Conservation (phyloP, 2,797 vertebrate species). For the Fringilla coelebs region DNA sequence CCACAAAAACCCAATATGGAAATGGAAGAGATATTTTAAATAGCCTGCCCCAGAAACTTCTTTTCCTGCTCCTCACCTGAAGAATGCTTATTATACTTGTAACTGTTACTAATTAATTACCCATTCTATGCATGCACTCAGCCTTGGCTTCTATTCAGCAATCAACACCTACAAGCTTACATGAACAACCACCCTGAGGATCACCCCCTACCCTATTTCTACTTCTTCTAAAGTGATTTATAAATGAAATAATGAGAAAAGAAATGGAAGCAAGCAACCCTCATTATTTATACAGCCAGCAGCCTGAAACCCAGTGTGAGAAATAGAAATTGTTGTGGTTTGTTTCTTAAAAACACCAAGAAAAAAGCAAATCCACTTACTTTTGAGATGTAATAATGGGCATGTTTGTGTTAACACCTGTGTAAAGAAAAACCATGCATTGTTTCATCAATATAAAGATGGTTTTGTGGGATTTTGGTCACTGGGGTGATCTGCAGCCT, state of each 20-base stretch:
- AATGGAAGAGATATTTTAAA: not conserved
- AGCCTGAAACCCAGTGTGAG: not conserved
- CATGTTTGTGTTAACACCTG: conserved; percentile 68
- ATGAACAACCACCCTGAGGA: not conserved
- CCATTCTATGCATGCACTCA: not conserved
- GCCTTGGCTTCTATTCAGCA: not conserved
- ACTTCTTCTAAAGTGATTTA: not conserved
- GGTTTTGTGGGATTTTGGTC: not conserved
- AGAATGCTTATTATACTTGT: not conserved
- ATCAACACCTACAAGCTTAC: not conserved
- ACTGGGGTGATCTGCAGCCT: not conserved
- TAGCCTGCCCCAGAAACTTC: not conserved
- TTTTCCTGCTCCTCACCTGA: not conserved
- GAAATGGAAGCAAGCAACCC: not conserved
- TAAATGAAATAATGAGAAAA: not conserved
- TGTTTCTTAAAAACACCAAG: not conserved
- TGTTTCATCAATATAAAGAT: not conserved
- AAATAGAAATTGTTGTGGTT: not conserved
- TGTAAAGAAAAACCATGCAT: conserved; percentile 22
- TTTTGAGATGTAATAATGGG: conserved; percentile 83
- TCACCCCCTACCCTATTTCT: not conserved
- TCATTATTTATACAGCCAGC: not conserved
- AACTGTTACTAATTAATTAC: not conserved
- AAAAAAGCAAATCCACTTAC: conserved; percentile 74
- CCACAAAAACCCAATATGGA: not conserved